Evolutionary conservation across 2,797 vertebrate species (phyloP), one percentile per base, ranked within the genome.

Genomic region (Dendrocincla fuliginosa): DNA sequence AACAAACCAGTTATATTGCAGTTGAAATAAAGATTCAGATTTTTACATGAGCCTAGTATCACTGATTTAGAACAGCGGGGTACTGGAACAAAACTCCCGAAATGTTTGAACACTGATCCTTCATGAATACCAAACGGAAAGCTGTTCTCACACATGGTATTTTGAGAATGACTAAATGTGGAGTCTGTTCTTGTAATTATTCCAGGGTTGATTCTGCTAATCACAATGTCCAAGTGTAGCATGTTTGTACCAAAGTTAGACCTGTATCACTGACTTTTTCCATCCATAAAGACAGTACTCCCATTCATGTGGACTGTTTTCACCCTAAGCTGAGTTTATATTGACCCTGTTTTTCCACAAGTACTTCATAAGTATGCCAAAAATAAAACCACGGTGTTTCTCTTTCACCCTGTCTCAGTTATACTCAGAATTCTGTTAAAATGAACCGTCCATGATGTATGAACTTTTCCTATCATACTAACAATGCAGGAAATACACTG

Each of bases 161-260:
- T 96, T 93, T 92, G 82, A 94, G 84, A 93, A 87, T 77, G 78
- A 83, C 78, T 95, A 90, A 89, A 90, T 79, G 65, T 27, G 13
- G 49, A 93, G 33, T 83, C 74, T 93, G 71, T 92, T 93, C 77
- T 90, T 90, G 67, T 52, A 80, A 69, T 59, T n/a, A 42, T 90
- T 85, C 64, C 81, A 80, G 78, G 89, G 13, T 74, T 84, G 77
- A 90, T 95, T 93, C 50, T 96, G 49, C 84, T 89, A 74, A 94
- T 95, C 86, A 92, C 70, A 79, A 49, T 63, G 35, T 74, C 52
- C 88, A 90, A 87, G 67, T 56, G 70, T 56, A 69, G 55, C n/a
- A 90, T 89, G 74, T 93, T 95, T 91, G 74, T 82, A 87, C 67
- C 37, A 49, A 73, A 92, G 47, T 65, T 84, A 84, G 68, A 87